These are phyloP conservation scores for Chlorospingus semifuscus DNA, from an alignment of 2,797 vertebrate genomes.

Conservation along the genomic window DNA sequence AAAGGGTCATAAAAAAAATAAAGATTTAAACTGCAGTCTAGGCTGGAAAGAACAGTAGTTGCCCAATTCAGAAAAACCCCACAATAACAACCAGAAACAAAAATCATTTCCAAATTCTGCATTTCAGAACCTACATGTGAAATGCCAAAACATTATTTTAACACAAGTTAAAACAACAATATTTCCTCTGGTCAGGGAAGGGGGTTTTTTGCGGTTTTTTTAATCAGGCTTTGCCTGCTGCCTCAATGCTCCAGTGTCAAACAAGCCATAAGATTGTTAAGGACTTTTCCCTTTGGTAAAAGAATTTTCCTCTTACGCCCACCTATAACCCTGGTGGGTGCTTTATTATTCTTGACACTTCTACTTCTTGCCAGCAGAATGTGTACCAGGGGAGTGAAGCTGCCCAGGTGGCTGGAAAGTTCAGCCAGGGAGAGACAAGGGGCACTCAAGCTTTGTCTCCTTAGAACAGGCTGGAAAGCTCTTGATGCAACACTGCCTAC, in stretches of 20 bases:
- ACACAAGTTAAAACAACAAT: background rate
- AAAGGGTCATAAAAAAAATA: background rate
- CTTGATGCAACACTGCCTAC: background rate
- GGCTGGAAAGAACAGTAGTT: background rate
- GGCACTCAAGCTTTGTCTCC: background rate
- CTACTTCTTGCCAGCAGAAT: background rate
- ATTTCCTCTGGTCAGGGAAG: background rate
- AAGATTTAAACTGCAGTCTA: background rate
- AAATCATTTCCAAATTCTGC: background rate
- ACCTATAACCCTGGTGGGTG: background rate
- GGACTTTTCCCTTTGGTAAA: background rate
- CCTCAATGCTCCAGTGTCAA: background rate
- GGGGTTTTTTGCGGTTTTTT: fast-evolving
- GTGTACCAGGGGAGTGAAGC: background rate
- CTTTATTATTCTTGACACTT: background rate
- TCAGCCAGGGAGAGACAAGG: background rate
- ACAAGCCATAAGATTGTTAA: fast-evolving
- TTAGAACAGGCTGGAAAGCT: background rate
- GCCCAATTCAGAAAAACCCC: fast-evolving
- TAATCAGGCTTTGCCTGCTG: background rate
- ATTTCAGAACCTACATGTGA: background rate
- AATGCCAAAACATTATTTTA: background rate
- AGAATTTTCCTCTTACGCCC: background rate
- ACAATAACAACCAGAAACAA: background rate
- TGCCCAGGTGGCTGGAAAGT: background rate